These are phyloP conservation scores for Vanacampus margaritifer DNA, from an alignment of 2,113 vertebrate genomes.

Conservation along the genomic window DNA sequence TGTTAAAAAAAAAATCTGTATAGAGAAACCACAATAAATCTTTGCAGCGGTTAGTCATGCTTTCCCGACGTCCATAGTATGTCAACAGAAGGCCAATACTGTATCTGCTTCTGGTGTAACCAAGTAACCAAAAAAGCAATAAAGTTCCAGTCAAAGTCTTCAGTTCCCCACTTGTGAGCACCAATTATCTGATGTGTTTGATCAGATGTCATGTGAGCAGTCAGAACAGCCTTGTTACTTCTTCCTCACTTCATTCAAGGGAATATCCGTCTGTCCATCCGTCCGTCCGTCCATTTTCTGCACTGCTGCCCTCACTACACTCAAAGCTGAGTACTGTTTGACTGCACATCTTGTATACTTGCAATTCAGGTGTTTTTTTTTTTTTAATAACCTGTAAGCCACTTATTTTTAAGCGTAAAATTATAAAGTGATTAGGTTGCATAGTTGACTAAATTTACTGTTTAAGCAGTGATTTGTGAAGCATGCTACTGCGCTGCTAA, in stretches of 20 bases:
- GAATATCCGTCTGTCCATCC: not conserved
- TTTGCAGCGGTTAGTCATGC: not conserved
- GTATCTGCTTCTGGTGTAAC: not conserved
- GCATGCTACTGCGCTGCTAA: too few relatives aligned
- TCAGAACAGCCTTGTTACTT: not conserved
- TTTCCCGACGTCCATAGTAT: not conserved
- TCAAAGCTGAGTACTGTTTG: too few relatives aligned
- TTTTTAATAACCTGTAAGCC: too few relatives aligned
- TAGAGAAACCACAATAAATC: not conserved
- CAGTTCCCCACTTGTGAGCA: not conserved
- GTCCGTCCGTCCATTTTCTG: too few relatives aligned
- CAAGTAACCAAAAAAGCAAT: slow-evolving; percentile 1
- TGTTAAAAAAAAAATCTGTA: too few relatives aligned
- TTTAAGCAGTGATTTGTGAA: too few relatives aligned
- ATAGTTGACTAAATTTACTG: too few relatives aligned
- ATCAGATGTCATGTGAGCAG: not conserved
- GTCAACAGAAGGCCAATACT: not conserved
- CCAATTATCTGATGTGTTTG: slow-evolving; percentile 1
- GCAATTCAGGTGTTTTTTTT: too few relatives aligned
- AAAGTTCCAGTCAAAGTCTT: slow-evolving; percentile 1
- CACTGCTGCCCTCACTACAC: too few relatives aligned
- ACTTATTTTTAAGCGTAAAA: too few relatives aligned
- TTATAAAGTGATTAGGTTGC: too few relatives aligned
- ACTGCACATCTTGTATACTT: too few relatives aligned
- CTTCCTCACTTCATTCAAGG: not conserved